Evolutionary conservation across 2,113 vertebrate species (phyloP), one percentile per base, ranked within the genome.

Genomic region (Eonycteris spelaea): DNA sequence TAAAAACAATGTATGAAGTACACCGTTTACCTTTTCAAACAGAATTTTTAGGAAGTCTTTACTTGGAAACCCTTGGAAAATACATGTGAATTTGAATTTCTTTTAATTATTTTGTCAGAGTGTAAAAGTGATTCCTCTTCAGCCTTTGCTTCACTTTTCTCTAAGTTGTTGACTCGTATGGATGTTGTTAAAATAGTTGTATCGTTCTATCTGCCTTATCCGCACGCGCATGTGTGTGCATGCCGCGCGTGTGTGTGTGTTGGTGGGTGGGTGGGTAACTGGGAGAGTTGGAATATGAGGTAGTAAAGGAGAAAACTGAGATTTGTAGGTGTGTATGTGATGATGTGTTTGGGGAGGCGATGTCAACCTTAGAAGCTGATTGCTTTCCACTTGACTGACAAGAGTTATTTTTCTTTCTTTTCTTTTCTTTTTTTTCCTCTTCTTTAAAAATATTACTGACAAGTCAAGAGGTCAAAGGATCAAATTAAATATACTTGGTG

Each of bases 341-440:
- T 84, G 35, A 63, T 86, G 28, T 84, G 16, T 91, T 87, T 57
- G 26, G 22, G n/a, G 43, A 74, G 65, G 28, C 59, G 73, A 73
- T 68, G 40, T 91, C 95, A 97, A 67, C 51, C 83, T 96, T 95
- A 85, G 90, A 71, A 97, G 92, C 33, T 91, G 59, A 86, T 97
- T 97, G 95, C 96, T 94, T 97, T 95, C 90, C 96, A 88, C 68
- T 97, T 97, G 95, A 98, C 92, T 97, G 97, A 98, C 94, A 96
- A 91, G n/a, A 53, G 79, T 97, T 90, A 93, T 95, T 97, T 96
- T 98, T 97, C 94, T 97, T 86, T 97, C 63, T 88, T 95, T 91
- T 59, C 3, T 33, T 35, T 90, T 30, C 11, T 94, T 18, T 61
- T 61, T 38, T 12, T 0, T 1, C 38, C 6, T 1, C 22, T 26